Base-by-base conservation (phyloP, 2,888 invertebrate genomes). In the Cataglyphis rosenhaueri region DNA sequence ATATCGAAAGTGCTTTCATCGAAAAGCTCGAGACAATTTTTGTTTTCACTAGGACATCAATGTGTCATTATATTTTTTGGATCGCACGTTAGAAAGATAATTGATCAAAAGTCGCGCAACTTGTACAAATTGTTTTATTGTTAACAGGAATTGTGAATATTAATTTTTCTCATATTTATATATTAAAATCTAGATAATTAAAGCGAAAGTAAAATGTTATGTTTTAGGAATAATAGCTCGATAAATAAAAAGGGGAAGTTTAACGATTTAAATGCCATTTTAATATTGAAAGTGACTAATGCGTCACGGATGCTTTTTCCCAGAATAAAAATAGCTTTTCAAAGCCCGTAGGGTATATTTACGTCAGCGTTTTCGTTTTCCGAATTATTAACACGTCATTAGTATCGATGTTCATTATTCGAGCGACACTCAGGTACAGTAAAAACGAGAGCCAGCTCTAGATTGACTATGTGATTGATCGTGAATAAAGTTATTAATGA, bases 301-400 rank as follows among this genome's bases (percentile, higher is more conserved):
- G 78, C 15, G 44, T 78, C 70, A 32, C 73, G 41, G 29, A 25
- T 15, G 10, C 41, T 48, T 61, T 48, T 59, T 2, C 32, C 61
- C 41, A 32, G 38, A 18, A 38, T 62, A 52, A 44, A 79, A 71
- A 73, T 79, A 59, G 73, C 59, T 44, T 32, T 71, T 59, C 59
- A 59, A 71, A 59, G 44, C 44, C 18, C 57, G 29, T 21, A 59
- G 9, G 9, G 12, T 52, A 32, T 32, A 44, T 79, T 73, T 76
- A 57, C n/a, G 55, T 48, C 74, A 59, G 73, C 78, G 44, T 35
- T 78, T 59, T 25, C 71, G 41, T 57, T 79, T 71, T 15, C 59
- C 74, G 44, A 44, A 79, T 79, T 79, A 79, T 79, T 59, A 79
- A 79, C 78, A 59, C 73, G 73, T 79, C 73, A 79, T 79, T 79